These are phyloP conservation scores for Synergus japonicus DNA, from an alignment of 2,888 invertebrate genomes.

Conservation along the genomic window DNA sequence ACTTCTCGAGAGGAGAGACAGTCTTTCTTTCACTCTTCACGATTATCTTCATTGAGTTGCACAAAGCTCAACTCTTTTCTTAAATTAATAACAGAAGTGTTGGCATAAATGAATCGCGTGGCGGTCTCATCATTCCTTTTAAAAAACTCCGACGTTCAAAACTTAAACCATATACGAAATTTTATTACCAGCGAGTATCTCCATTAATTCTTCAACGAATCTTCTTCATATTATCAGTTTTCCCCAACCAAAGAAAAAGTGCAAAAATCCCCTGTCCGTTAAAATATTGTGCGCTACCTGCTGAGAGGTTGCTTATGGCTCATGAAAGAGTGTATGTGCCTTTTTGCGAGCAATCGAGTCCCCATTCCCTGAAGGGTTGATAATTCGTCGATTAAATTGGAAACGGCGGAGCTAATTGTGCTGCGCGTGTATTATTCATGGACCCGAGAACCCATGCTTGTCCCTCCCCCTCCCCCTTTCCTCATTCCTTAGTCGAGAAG, in stretches of 20 bases:
- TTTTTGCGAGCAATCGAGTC: slow-evolving; percentile 62
- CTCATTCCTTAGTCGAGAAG: slow-evolving; percentile 22
- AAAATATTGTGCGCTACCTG: slow-evolving; percentile 49
- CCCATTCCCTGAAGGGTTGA: slow-evolving; percentile 74
- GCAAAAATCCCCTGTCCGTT: background rate
- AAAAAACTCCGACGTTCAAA: background rate
- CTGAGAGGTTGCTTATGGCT: slow-evolving; percentile 45
- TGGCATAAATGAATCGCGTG: background rate
- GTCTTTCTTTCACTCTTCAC: slow-evolving; percentile 17
- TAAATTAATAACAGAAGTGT: slow-evolving; percentile 14
- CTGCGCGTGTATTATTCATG: slow-evolving; percentile 75
- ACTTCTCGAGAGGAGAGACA: slow-evolving; percentile 31
- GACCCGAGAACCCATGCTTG: slow-evolving; percentile 42
- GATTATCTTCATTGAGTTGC: background rate
- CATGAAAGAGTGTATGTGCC: slow-evolving; percentile 38
- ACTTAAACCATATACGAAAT: background rate
- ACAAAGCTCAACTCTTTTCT: slow-evolving; percentile 27
- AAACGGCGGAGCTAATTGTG: slow-evolving; percentile 75
- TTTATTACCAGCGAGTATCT: background rate
- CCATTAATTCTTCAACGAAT: background rate
- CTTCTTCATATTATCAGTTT: background rate
- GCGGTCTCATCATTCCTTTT: background rate
- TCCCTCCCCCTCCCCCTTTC: slow-evolving; percentile 34
- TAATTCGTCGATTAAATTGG: slow-evolving; percentile 77
- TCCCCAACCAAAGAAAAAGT: background rate